phyloP scores from a whole-genome alignment of 2,797 vertebrate species.

The Rhinophrynus dorsalis region DNA sequence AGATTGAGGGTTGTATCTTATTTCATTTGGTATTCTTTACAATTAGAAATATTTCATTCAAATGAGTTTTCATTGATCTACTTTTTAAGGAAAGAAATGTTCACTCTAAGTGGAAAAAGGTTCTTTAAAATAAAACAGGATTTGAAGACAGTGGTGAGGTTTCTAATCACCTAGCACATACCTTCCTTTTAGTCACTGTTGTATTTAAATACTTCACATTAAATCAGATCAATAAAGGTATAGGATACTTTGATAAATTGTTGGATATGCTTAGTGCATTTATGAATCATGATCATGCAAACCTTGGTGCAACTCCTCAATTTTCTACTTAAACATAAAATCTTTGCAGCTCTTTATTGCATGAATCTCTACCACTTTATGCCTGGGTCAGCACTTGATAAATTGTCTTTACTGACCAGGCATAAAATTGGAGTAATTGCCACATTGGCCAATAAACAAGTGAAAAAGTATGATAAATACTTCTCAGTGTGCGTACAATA shows the following conservation, averaged over 20 bases:
- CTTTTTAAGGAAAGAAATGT: too few relatives aligned
- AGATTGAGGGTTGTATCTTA: too few relatives aligned
- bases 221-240: not conserved
- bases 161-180: too few relatives aligned
- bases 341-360: slow-evolving; percentile 41
- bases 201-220: too few relatives aligned
- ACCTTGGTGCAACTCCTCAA: slow-evolving; percentile 13
- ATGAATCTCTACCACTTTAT: slow-evolving; percentile 33
- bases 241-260: slow-evolving; percentile 33
- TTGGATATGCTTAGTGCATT: slow-evolving; percentile 8
- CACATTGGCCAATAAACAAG: slow-evolving; percentile 50
- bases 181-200: too few relatives aligned
- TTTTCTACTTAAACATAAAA: slow-evolving; percentile 41
- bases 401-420: slow-evolving; percentile 49
- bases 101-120: too few relatives aligned
- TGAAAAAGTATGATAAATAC: slow-evolving; percentile 48
- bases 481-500: slow-evolving; percentile 34
- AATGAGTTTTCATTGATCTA: too few relatives aligned
- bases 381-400: slow-evolving; percentile 48
- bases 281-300: slow-evolving; percentile 45
- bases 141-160: too few relatives aligned
- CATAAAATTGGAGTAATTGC: slow-evolving; percentile 51
- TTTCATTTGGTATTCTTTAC: too few relatives aligned
- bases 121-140: too few relatives aligned
- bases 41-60: too few relatives aligned